Percentiles rank a stretch among this genome's conserved stretches.
Conservation (phyloP, 2,113 vertebrate genomes). For the Silurus asotus region DNA sequence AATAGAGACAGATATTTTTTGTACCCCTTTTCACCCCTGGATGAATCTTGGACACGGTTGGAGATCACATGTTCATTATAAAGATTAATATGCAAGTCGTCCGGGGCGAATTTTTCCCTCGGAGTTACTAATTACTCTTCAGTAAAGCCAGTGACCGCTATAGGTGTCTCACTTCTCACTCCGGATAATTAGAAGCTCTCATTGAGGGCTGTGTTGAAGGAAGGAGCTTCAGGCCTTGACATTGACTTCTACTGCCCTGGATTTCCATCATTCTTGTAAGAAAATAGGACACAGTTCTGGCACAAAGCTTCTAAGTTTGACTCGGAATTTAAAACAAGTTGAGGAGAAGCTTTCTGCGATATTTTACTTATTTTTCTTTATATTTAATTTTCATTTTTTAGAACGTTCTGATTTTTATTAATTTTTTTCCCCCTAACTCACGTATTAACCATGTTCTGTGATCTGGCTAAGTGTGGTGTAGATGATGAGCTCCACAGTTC, state of each 20-base stretch:
- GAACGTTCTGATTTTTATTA: neutral
- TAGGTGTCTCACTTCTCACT: neutral
- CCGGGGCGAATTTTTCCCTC: constrained; percentile 9
- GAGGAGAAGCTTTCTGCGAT: neutral
- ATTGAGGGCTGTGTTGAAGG: constrained; percentile 10
- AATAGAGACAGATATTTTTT: no score
- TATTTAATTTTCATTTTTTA: neutral
- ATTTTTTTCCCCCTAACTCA: neutral
- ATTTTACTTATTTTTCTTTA: neutral
- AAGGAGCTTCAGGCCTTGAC: constrained; percentile 17
- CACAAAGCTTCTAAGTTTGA: neutral
- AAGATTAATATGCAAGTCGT: neutral
- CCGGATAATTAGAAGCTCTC: neutral
- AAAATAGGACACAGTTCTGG: constrained; percentile 2
- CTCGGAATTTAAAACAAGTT: neutral
- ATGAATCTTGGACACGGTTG: neutral
- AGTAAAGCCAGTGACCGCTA: neutral
- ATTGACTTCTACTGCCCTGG: constrained; percentile 14
- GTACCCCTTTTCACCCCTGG: no score
- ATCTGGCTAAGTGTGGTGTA: neutral
- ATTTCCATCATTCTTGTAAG: constrained; percentile 15
- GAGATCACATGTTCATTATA: neutral
- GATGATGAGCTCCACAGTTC: neutral
- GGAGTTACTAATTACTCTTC: constrained; percentile 1
- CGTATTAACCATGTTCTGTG: neutral